Base-by-base conservation (phyloP, 2,113 vertebrate genomes). In the Murina feae region DNA sequence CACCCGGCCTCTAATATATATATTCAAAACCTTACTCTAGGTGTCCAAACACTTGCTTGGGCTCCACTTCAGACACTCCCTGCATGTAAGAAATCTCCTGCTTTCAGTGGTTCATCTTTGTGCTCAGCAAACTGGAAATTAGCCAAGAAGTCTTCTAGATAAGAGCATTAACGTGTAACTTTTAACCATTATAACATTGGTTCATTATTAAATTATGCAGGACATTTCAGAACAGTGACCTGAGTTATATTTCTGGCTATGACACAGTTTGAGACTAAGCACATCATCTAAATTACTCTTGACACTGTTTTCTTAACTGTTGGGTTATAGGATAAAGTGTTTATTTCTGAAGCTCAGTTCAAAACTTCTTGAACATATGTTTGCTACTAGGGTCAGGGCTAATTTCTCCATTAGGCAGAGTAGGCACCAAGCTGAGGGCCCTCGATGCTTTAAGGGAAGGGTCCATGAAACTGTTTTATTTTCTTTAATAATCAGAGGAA, bases 121-220 rank as follows among this genome's bases (percentile, higher is more conserved):
- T 42, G 18, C n/a, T 76, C 23, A 84, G 42, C 10, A 66, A 49
- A 63, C 9, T 78, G 44, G 51, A 87, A 90, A 13, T 4, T 83
- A 49, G 30, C 23, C 47, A 35, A 18, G 5, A 37, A 86, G 76
- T 89, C 32, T 79, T 65, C 47, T 35, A 55, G 16, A 55, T 76
- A 80, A 87, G 44, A 63, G 13, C 42, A 85, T 68, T 82, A 47
- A 63, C 63, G 39, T 89, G 16, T 86, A 74, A 60, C 7, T 44
- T 87, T 95, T 88, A 82, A 82, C 88, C 53, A 39, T 79, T 60
- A 49, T 76, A 81, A 39, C 39, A 49, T 78, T 37, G 78, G 58
- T 60, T 95, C 39, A 47, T 90, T 88, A 90, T 28, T 94, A 95
- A 91, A 82, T 95, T 68, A 82, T 44, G 25, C 18, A 79, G 42